These are phyloP conservation scores for Phoebastria nigripes DNA, from an alignment of 2,797 vertebrate genomes.

Conservation along the genomic window DNA sequence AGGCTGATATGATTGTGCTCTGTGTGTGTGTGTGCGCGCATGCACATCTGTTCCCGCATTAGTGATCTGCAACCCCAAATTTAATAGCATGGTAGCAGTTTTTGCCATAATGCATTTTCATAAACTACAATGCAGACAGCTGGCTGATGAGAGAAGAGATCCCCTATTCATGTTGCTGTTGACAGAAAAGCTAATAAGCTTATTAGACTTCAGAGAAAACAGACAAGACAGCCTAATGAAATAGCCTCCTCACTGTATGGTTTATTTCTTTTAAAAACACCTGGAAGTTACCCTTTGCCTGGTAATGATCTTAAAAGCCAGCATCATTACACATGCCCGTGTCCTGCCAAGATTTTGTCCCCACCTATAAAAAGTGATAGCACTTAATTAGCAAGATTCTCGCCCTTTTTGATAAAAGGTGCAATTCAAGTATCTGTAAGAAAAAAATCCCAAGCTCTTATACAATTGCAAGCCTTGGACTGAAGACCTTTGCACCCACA, in stretches of 20 bases:
- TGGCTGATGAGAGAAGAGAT: neutral
- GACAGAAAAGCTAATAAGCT: neutral
- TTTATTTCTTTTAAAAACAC: neutral
- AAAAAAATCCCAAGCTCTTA: neutral
- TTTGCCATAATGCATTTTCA: neutral
- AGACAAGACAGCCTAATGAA: neutral
- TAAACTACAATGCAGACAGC: neutral
- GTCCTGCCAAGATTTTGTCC: neutral
- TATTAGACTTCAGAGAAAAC: neutral
- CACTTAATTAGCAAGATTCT: neutral
- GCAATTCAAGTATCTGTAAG: neutral
- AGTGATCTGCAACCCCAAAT: neutral
- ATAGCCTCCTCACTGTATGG: neutral
- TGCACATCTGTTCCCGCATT: accelerated
- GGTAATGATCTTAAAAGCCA: neutral
- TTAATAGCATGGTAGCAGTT: neutral
- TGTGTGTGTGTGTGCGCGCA: neutral
- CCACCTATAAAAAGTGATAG: neutral
- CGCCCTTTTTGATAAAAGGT: neutral
- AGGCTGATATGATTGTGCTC: neutral
- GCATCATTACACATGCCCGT: neutral
- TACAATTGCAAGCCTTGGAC: neutral
- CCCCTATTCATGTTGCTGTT: neutral
- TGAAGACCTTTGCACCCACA: neutral
- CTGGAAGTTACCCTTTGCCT: neutral